Base-by-base conservation (phyloP, 2,888 invertebrate genomes). In the Resseliella maxima region DNA sequence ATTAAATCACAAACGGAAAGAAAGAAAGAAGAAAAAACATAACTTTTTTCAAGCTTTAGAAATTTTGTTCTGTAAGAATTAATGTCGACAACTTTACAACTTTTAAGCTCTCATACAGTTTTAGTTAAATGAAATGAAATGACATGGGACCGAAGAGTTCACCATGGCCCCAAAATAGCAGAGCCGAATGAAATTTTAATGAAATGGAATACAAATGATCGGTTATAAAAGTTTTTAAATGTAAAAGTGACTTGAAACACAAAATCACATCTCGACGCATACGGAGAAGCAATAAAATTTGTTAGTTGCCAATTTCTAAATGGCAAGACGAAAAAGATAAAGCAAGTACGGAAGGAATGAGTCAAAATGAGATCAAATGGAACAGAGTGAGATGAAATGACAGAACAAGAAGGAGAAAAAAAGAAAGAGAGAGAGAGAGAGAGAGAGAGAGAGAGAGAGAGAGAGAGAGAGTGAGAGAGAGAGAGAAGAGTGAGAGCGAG, bases 141-240 rank as follows among this genome's bases (percentile, higher is more conserved):
- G 24, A 59, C 27, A 24, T 24, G 6, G 5, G 2, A 3, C 27
- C 27, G 5, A 59, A 5, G 12, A 41, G 12, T 41, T 27, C 24
- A 24, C 41, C 41, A n/a, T 12, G 12, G 12, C 50, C 12, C 50
- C 2, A 50, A 50, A 50, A 18, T 12, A 50, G 21, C 24, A 27
- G 3, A 6, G 15, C 5, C 72, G 5, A 72, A 31, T 72, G 72
- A 72, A 72, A 72, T 72, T 72, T 35, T 31, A 35, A 72, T 72
- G 72, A 72, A 72, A 31, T 72, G 72, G 18, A 31, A 72, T 31
- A 72, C 31, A 72, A 35, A 12, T 0, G 2, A 72, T 72, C 18
- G 72, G 35, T 21, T 35, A 72, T 72, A 35, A 72, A 72, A 72
- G 72, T 72, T 50, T 72, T 72, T 72, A 72, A 72, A 72, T 59